Evolutionary conservation across 2,113 vertebrate genomes (phyloP), one percentile per base, ranked within the genome.

Genomic region (Dendrocopos noguchii): DNA sequence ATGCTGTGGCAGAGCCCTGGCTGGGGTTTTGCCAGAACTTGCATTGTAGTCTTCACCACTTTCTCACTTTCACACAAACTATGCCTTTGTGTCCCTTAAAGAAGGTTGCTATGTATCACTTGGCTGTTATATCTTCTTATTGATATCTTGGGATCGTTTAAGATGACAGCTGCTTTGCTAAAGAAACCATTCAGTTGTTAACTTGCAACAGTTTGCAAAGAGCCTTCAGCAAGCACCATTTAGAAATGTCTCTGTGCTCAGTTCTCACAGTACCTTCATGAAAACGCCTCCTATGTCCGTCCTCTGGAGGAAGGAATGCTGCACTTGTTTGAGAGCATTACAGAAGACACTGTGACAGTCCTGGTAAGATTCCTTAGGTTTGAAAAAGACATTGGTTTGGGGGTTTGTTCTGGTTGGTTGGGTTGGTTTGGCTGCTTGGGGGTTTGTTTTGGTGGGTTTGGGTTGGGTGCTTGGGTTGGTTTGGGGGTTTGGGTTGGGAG

Each of bases 201-300:
- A 19, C 31, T 44, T 39, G 36, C 24, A 75, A 19, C 17, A 34
- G 27, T 24, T 83, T 65, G 7, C 15, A 33, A 4, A 3, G 56
- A 76, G n/a, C 61, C 3, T 21, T 33, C 74, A 64, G 57, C 55
- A 81, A 90, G 79, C 67, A 55, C 67, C 66, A 86, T 52, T 78
- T 17, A 52, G 79, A 42, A 60, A 75, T 84, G 28, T 87, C 39
- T 91, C 50, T 88, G 42, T 82, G 1, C 88, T 84, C 83, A 99
- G 99, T 99, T 99, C 90, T 98, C 99, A 17, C 99, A 99, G 82
- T 98, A 99, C 90, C 98, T 99, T 29, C 99, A 99, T 93, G 99
- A 99, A 97, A 99, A 99, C 57, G 99, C 99, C 5, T 98, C 98
- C 0, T 99, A 98, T 17, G 98, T 99, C 94, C 99, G 99, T 97